phyloP scores from a whole-genome alignment of 2,888 invertebrate genomes.

The Himalopsyche kuldschensis region DNA sequence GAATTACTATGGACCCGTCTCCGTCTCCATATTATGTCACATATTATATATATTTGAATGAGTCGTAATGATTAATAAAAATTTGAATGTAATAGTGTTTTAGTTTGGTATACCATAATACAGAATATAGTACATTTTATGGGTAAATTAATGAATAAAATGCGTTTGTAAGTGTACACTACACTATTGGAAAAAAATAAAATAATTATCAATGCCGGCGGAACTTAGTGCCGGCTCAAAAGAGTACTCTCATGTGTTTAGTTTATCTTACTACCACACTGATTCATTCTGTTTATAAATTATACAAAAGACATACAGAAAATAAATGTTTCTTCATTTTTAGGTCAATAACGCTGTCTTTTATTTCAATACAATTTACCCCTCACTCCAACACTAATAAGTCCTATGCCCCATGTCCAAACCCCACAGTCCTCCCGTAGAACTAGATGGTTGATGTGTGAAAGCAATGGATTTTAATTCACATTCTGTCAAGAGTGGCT shows the following conservation, averaged over 20 bases:
- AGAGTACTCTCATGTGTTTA: slow-evolving; percentile 53
- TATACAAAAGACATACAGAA: slow-evolving; percentile 69
- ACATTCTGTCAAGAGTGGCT: too few relatives aligned
- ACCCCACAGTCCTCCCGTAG: not conserved
- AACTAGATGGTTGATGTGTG: too few relatives aligned
- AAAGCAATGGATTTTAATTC: too few relatives aligned
- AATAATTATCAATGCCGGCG: slow-evolving; percentile 59
- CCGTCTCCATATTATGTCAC: not conserved
- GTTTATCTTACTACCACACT: slow-evolving; percentile 54
- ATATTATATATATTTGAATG: slow-evolving; percentile 5
- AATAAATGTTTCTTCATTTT: slow-evolving; percentile 76
- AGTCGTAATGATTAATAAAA: slow-evolving; percentile 21
- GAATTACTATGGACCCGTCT: not conserved
- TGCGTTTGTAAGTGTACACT: slow-evolving; percentile 59
- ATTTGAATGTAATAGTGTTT: slow-evolving; percentile 35
- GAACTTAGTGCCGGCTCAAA: slow-evolving; percentile 51
- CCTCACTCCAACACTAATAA: not conserved
- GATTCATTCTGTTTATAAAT: slow-evolving; percentile 62
- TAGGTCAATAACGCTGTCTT: slow-evolving; percentile 66
- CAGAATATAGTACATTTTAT: slow-evolving; percentile 40
- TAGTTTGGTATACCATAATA: slow-evolving; percentile 37
- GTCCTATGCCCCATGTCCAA: not conserved
- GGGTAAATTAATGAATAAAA: slow-evolving; percentile 51
- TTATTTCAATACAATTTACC: slow-evolving; percentile 47
- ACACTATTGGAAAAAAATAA: slow-evolving; percentile 57